These are phyloP conservation scores for Adelosebastes latens DNA, from an alignment of 2,797 vertebrate species.

Conservation along the genomic window DNA sequence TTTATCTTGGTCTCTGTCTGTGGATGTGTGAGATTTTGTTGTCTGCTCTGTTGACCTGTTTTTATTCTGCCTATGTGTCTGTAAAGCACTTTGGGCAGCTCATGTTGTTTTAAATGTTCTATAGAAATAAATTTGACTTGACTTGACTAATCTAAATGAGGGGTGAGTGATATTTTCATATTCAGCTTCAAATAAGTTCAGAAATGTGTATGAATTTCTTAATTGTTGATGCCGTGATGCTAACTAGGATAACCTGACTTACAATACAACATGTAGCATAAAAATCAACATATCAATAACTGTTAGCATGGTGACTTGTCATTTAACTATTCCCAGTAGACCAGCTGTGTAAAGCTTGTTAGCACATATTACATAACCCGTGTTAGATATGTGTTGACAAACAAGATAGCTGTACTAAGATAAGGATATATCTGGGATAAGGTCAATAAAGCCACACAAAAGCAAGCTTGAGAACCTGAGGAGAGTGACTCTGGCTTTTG, in stretches of 20 bases:
- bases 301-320: background rate
- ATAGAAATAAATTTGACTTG: too few species aligned
- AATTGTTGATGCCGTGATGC: background rate
- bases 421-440: background rate
- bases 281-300: background rate
- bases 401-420: constrained; percentile 17
- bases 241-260: background rate
- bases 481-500: background rate
- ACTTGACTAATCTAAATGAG: background rate
- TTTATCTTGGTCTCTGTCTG: too few species aligned
- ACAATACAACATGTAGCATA: background rate
- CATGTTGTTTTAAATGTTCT: too few species aligned
- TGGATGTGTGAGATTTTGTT: too few species aligned
- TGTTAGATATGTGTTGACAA: constrained; percentile 35
- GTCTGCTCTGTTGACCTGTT: too few species aligned
- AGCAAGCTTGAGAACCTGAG: background rate
- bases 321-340: background rate
- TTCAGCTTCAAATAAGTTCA: background rate
- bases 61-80: too few species aligned
- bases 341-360: background rate
- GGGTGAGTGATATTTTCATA: background rate
- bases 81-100: too few species aligned
- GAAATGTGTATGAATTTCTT: background rate
- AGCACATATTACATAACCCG: background rate
- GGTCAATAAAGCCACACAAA: background rate